These are phyloP conservation scores for Torymus aiolomorphi DNA, from an alignment of 2,888 invertebrate genomes.

Conservation along the genomic window DNA sequence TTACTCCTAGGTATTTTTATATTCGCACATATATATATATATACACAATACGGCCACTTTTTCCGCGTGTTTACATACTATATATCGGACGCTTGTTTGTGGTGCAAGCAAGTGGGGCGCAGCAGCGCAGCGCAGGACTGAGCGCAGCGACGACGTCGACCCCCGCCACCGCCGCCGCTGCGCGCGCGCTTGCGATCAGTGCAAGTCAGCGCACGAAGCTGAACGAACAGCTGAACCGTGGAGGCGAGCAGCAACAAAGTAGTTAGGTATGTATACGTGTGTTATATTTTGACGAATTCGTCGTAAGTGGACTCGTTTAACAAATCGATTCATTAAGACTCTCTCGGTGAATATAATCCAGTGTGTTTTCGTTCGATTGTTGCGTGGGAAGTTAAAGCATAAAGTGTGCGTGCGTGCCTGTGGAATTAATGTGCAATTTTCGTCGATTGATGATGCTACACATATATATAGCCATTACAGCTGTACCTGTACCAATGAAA, in stretches of 20 bases:
- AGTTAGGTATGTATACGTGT: not conserved
- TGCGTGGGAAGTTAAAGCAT: too few species aligned
- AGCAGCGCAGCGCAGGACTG: too few species aligned
- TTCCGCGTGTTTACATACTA: constrained; percentile 48
- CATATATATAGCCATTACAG: too few species aligned
- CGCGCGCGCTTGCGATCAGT: constrained; percentile 4
- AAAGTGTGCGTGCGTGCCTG: too few species aligned
- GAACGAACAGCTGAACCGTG: constrained; percentile 42
- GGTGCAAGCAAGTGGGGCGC: constrained; percentile 35
- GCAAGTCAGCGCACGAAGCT: not conserved
- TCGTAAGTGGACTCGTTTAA: too few species aligned
- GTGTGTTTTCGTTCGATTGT: too few species aligned
- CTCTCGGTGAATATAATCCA: too few species aligned
- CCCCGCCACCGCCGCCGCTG: too few species aligned
- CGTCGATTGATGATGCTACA: too few species aligned
- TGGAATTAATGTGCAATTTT: too few species aligned
- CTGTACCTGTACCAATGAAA: too few species aligned
- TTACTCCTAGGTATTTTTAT: constrained; percentile 52
- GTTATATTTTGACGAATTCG: not conserved
- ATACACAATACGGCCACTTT: not conserved
- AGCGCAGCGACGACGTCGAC: too few species aligned
- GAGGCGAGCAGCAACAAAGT: constrained; percentile 33
- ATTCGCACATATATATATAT: constrained; percentile 12
- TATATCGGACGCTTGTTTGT: constrained; percentile 25
- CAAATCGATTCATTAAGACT: not conserved